A percentile compares a stretch with the other conserved stretches of the same genome.
Conservation (phyloP, 2,113 vertebrate genomes). For the Lepidothrix coronata region DNA sequence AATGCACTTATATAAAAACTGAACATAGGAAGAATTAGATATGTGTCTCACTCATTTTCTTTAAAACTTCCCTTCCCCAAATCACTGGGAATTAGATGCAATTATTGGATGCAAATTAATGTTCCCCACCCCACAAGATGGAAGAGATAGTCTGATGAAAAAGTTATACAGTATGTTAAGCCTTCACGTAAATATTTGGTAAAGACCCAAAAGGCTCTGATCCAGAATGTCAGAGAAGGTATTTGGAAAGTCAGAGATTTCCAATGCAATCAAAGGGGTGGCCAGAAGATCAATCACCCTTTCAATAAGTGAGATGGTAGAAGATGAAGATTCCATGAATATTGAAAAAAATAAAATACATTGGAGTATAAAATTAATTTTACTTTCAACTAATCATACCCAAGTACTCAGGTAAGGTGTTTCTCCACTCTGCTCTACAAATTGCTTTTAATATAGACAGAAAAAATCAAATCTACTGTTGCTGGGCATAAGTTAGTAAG, state of each 20-base stretch:
- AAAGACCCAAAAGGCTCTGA: not conserved
- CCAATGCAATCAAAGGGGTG: not conserved
- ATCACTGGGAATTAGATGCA: not conserved
- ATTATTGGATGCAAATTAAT: not conserved
- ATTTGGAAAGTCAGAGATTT: not conserved
- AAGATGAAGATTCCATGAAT: not conserved
- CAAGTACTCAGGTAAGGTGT: no score
- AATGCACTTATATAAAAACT: not conserved
- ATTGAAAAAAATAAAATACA: not conserved
- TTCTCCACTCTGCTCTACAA: not conserved
- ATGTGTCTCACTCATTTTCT: not conserved
- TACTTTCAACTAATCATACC: not conserved
- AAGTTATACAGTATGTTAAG: not conserved
- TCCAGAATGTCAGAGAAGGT: not conserved
- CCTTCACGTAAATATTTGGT: not conserved
- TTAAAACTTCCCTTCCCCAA: not conserved
- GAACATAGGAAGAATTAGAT: not conserved
- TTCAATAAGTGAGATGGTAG: not conserved
- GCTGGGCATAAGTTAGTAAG: not conserved
- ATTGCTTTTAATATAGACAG: not conserved
- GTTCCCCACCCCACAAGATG: not conserved
- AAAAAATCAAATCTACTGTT: not conserved
- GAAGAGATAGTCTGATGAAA: not conserved
- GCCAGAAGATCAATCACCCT: not conserved
- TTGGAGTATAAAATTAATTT: not conserved